Conservation (phyloP, 1,140 invertebrate genomes). For the Alviniconcha marisindica region DNA sequence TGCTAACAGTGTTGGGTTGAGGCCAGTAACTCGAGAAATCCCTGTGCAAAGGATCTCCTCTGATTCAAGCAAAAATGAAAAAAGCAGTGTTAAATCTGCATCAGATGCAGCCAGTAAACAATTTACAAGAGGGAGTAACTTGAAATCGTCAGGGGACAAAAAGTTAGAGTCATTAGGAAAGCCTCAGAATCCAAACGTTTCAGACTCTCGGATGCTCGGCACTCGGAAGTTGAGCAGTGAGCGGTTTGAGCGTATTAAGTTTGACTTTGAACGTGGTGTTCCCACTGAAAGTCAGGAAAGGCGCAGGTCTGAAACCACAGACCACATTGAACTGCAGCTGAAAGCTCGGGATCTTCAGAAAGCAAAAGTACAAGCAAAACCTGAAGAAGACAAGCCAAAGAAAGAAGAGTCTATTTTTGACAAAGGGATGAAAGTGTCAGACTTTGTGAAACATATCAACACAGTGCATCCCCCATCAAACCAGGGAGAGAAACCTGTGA, state of each 20-base stretch:
- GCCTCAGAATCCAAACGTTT: not conserved
- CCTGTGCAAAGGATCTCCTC: conserved; percentile 25
- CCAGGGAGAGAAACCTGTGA: not conserved
- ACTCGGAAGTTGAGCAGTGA: conserved; percentile 51
- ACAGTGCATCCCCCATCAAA: conserved; percentile 42
- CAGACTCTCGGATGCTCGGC: conserved; percentile 13
- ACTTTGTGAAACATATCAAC: conserved; percentile 57
- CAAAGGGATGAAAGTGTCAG: conserved; percentile 53
- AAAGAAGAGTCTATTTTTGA: conserved; percentile 56
- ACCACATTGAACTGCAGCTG: conserved; percentile 49
- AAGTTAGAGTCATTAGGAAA: conserved; percentile 12
- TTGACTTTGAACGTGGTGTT: conserved; percentile 54
- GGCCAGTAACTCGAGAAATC: not conserved
- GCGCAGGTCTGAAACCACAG: conserved; percentile 36
- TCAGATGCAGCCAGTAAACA: not conserved
- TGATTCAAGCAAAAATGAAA: conserved; percentile 15
- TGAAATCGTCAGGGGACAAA: not conserved
- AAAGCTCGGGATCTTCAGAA: conserved; percentile 40
- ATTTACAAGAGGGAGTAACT: not conserved
- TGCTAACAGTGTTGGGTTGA: not conserved
- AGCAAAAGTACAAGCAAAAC: conserved; percentile 24
- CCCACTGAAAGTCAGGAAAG: conserved; percentile 45
- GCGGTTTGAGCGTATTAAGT: conserved; percentile 50
- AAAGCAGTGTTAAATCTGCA: not conserved
- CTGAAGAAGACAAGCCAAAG: conserved; percentile 39